A percentile compares a stretch with the other conserved stretches of the same genome.
phyloP scores from a whole-genome alignment of 2,888 invertebrate genomes.

The Tetrapedia diversipes region DNA sequence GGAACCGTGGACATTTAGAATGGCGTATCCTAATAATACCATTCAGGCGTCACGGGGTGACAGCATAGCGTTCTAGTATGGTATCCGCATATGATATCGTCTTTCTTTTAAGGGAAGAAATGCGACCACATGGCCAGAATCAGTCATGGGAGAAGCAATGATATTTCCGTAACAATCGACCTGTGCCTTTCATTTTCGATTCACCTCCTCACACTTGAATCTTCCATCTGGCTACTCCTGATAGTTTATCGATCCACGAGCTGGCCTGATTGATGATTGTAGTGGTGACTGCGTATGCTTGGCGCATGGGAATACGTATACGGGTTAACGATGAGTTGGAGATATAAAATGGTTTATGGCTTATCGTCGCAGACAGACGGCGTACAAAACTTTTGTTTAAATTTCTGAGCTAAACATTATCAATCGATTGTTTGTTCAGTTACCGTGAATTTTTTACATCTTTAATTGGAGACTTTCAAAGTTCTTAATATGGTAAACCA shows the following conservation, averaged over 20 bases:
- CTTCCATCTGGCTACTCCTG: conserved; percentile 50
- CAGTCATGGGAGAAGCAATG: conserved; percentile 42
- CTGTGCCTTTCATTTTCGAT: conserved; percentile 56
- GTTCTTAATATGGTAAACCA: too few relatives aligned
- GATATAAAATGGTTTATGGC: background rate
- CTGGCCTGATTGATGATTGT: conserved; percentile 24
- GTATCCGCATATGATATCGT: conserved; percentile 58
- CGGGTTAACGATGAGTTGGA: conserved; percentile 5
- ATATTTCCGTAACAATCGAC: conserved; percentile 67
- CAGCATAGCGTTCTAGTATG: conserved; percentile 67
- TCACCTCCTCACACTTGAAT: conserved; percentile 54
- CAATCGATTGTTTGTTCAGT: too few relatives aligned
- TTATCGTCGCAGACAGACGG: background rate
- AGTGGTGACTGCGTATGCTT: conserved; percentile 19
- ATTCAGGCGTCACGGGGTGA: conserved; percentile 63
- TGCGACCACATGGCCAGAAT: conserved; percentile 62
- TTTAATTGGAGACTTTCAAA: too few relatives aligned
- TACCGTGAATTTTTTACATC: too few relatives aligned
- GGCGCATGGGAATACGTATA: conserved; percentile 15
- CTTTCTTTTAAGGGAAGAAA: conserved; percentile 15
- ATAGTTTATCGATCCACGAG: conserved; percentile 45
- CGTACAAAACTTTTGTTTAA: too few relatives aligned
- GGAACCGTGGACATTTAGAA: conserved; percentile 48
- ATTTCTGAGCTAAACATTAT: too few relatives aligned
- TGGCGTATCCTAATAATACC: conserved; percentile 64